A percentile compares a stretch with the other conserved stretches of the same genome.
These are phyloP conservation scores for Philhelius pedissequus DNA, from an alignment of 2,888 invertebrate species.

Conservation along the genomic window DNA sequence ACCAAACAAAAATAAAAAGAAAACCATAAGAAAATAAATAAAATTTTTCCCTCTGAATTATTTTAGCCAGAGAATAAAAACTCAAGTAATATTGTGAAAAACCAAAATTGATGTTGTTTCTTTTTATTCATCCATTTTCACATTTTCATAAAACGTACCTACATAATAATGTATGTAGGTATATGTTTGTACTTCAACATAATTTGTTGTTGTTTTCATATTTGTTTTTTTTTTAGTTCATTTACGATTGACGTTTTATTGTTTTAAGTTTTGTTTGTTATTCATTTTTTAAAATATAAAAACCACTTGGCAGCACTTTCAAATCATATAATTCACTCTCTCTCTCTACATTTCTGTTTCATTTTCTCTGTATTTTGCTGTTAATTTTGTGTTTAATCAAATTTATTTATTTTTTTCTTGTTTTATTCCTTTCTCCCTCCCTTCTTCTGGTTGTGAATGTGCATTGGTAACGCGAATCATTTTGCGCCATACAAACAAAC, in stretches of 20 bases:
- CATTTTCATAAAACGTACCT: too few species aligned
- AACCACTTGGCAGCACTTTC: conserved; percentile 27
- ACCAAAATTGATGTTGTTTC: conserved; percentile 66
- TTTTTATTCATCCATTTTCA: conserved; percentile 60
- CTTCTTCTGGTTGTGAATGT: conserved; percentile 45
- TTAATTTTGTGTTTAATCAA: conserved; percentile 27
- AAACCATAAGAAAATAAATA: neutral
- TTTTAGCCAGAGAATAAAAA: conserved; percentile 66
- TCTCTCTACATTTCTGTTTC: neutral
- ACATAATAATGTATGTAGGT: too few species aligned
- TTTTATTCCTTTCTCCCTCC: conserved; percentile 50
- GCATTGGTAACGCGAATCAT: conserved; percentile 26
- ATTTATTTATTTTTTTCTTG: conserved; percentile 65
- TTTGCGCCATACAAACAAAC: conserved; percentile 11
- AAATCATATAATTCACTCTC: neutral
- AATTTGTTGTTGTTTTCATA: conserved; percentile 37
- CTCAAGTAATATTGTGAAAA: conserved; percentile 65
- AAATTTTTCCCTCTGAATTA: conserved; percentile 21
- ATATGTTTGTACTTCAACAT: too few species aligned
- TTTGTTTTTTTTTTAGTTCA: conserved; percentile 7
- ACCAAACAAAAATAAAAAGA: neutral
- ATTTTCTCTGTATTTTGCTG: neutral
- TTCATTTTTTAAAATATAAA: neutral
- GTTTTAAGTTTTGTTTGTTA: conserved; percentile 19
- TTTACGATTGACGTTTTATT: neutral